phyloP scores from a whole-genome alignment of 2,113 vertebrate species.

The Mus pahari region DNA sequence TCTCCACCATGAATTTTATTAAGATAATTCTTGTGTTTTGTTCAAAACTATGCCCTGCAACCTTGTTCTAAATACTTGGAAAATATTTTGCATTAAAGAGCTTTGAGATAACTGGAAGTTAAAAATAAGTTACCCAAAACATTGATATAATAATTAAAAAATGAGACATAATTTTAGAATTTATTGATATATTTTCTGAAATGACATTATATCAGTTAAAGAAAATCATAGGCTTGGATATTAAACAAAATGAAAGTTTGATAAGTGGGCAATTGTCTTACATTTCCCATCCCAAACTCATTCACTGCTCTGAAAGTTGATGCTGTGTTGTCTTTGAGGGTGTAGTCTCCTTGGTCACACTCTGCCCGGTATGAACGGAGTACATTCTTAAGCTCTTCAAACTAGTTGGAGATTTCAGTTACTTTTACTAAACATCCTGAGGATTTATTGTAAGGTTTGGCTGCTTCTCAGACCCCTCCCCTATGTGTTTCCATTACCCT shows the following conservation, averaged over 20 bases:
- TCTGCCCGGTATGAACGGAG: not conserved
- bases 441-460: not conserved
- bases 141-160: not conserved
- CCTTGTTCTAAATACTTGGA: not conserved
- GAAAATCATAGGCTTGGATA: not conserved
- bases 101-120: not conserved
- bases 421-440: not conserved
- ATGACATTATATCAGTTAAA: not conserved
- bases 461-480: not conserved
- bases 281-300: not conserved
- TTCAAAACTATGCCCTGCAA: not conserved
- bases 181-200: conserved; percentile 17
- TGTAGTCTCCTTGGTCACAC: not conserved
- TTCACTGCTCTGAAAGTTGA: not conserved
- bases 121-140: not conserved
- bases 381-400: not conserved
- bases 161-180: conserved; percentile 21
- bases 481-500: not conserved
- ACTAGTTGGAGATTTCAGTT: not conserved
- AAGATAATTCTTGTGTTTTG: not conserved
- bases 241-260: conserved; percentile 36
- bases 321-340: not conserved
- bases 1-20: not conserved
- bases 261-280: not conserved
- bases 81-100: conserved; percentile 36